Conservation (phyloP, 2,113 vertebrate genomes). For the Rynchops niger region DNA sequence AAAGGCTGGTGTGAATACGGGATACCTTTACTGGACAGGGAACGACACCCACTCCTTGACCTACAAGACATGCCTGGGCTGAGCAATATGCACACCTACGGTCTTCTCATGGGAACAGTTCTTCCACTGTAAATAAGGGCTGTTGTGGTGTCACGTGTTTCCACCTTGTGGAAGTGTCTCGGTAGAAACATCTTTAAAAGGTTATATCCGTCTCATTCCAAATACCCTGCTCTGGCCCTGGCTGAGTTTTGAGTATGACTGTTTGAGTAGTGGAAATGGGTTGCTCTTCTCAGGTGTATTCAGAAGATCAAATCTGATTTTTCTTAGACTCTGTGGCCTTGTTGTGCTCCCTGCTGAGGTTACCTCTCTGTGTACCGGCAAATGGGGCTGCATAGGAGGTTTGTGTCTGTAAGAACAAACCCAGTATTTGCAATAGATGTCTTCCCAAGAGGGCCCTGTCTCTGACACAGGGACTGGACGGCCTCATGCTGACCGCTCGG, state of each 20-base stretch:
- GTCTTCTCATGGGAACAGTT: conserved; percentile 24
- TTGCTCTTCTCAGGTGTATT: neutral
- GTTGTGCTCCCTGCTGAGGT: neutral
- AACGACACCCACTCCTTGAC: neutral
- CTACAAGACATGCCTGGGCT: neutral
- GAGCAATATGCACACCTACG: neutral
- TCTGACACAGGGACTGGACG: neutral
- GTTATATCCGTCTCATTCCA: neutral
- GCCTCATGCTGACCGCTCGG: neutral
- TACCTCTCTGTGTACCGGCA: neutral
- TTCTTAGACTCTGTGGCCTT: neutral
- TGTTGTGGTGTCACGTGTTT: neutral
- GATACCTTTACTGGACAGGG: neutral
- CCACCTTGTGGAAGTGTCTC: neutral
- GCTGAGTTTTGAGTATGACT: neutral
- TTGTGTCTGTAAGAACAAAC: neutral
- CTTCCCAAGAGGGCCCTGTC: neutral
- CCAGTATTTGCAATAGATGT: neutral
- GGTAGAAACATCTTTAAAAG: neutral
- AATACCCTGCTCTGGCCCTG: neutral
- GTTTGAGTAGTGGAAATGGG: neutral
- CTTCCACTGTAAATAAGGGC: neutral
- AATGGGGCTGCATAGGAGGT: neutral
- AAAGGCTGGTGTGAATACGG: neutral
- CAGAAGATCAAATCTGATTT: neutral